Evolutionary conservation across 2,888 invertebrate genomes (phyloP).

Genomic region (Nymphalis c-album): DNA sequence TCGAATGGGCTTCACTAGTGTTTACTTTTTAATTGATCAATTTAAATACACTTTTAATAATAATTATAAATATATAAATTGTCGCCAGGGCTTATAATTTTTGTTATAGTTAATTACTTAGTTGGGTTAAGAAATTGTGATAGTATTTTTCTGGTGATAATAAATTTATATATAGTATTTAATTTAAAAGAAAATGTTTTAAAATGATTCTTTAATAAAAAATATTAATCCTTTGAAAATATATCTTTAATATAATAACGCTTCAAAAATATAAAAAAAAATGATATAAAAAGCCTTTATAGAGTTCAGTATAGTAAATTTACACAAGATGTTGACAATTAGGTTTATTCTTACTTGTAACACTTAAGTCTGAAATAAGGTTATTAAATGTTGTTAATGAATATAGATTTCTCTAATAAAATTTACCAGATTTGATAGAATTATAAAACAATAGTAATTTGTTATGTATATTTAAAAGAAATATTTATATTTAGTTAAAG

Average conservation of each 20-base stretch:
- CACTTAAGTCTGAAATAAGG: slow-evolving; percentile 1
- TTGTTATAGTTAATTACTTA: background rate
- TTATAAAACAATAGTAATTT: background rate
- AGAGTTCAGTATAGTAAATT: background rate
- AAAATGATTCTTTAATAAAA: background rate
- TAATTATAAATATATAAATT: background rate
- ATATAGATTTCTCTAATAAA: background rate
- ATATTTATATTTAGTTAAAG: background rate
- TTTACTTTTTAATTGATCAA: too few relatives aligned
- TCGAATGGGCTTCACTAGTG: too few relatives aligned
- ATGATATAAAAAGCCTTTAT: background rate
- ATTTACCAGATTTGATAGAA: background rate
- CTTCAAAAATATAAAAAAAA: background rate
- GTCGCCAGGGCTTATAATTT: background rate
- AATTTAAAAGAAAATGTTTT: background rate
- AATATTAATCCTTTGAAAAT: background rate
- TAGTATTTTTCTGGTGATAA: slow-evolving; percentile 5
- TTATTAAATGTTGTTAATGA: slow-evolving; percentile 3
- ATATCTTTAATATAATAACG: background rate
- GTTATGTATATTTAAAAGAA: background rate
- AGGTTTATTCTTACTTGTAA: background rate
- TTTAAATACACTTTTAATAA: background rate
- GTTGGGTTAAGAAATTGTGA: background rate
- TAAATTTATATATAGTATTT: background rate
- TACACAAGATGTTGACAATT: background rate